Base-by-base conservation (phyloP, 1,140 invertebrate species). In the Galleria mellonella region DNA sequence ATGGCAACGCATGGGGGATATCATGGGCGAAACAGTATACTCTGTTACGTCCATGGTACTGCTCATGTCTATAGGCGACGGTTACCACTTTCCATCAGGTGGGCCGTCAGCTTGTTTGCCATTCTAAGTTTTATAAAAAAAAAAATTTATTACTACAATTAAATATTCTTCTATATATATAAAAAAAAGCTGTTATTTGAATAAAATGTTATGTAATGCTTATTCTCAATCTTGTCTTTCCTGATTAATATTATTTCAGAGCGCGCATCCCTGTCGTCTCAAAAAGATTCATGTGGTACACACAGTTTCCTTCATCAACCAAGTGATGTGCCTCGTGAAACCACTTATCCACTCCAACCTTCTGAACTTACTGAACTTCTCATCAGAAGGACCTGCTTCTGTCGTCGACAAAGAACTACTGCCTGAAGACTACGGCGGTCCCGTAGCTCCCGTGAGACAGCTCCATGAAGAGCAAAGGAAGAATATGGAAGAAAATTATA, bases 231-330 rank as follows among this genome's bases (percentile, higher is more conserved):
- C n/a, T n/a, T n/a, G n/a, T n/a, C n/a, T n/a, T n/a, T n/a, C n/a
- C n/a, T n/a, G n/a, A 23, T 23, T 23, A 23, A 3, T 3, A 23
- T 3, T 23, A 29, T 86, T 88, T 27, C 70, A 90, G 89, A 89
- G 88, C 47, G 89, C 89, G 0, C 89, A 90, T 64, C 89, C 89
- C 0, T 87, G 83, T 15, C 82, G 89, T 44, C 65, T 90, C 17
- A 90, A 90, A 65, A 87, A 85, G 51, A 88, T 90, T 46, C 88
- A 90, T 58, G 83, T 90, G 0, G 78, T 90, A 4, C 89, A 90
- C 52, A 89, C 89, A 0, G 88, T 89, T 0, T 87, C 86, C 2
- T 90, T 89, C 67, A 89, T 90, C 40, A 89, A 90, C 60, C 89
- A 90, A 67, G 84, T 90, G 1, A 89, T 90, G 88, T 83, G 87